A percentile compares a stretch with the other conserved stretches of the same genome.
These are phyloP conservation scores for Tenodera sinensis DNA, from an alignment of 2,888 invertebrate genomes.

Conservation along the genomic window DNA sequence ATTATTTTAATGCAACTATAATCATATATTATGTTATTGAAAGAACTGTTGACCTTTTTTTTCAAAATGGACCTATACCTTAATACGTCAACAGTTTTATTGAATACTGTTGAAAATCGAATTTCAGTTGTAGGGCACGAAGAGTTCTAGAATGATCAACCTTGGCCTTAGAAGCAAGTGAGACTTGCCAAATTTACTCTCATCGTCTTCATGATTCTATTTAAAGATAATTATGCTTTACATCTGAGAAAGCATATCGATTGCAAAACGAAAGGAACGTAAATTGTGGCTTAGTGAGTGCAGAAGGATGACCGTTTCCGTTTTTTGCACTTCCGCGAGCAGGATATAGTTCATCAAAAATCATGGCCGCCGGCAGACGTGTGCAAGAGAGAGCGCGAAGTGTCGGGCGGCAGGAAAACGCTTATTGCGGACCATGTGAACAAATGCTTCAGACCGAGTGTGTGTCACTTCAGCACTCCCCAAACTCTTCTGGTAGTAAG, in stretches of 20 bases:
- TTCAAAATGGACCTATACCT: no score
- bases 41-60: no score
- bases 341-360: conserved; percentile 16
- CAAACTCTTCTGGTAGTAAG: neutral
- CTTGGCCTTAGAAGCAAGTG: neutral
- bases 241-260: neutral
- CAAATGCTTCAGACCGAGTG: neutral
- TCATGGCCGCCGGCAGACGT: neutral
- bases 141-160: neutral
- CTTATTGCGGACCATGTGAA: neutral
- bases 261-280: neutral
- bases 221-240: neutral
- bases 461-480: neutral
- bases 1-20: no score
- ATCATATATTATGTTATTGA: no score
- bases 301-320: conserved; percentile 6
- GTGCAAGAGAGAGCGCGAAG: neutral
- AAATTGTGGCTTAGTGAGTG: neutral
- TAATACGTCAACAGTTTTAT: no score
- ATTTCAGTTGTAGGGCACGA: no score
- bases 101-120: no score
- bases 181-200: neutral
- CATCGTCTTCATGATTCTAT: neutral
- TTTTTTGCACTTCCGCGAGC: neutral
- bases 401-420: conserved; percentile 1